Evolutionary conservation across 2,797 vertebrate genomes (phyloP).

Genomic region (Chrysocyon brachyurus): DNA sequence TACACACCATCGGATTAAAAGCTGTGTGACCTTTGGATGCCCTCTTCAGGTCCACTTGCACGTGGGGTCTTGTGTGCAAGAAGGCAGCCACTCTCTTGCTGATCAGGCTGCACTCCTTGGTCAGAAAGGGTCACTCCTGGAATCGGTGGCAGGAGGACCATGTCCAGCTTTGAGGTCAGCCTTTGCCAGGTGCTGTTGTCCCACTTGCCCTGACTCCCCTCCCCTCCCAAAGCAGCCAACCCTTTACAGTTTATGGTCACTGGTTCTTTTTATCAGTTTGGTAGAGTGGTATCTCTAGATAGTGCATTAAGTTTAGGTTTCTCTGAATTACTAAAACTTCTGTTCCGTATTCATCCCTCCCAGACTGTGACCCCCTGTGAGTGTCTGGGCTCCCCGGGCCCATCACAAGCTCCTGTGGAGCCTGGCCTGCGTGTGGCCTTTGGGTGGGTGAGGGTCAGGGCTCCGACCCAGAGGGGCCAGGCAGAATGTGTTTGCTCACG

Average conservation of each 20-base stretch:
- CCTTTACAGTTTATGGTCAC: background rate
- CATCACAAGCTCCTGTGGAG: background rate
- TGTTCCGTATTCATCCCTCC: background rate
- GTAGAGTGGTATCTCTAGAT: too few relatives aligned
- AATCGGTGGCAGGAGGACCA: background rate
- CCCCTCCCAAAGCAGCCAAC: accelerated
- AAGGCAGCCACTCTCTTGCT: too few relatives aligned
- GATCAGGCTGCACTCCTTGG: accelerated
- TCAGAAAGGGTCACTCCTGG: background rate
- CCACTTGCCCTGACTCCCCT: accelerated
- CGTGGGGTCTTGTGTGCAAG: accelerated
- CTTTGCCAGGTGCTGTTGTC: too few relatives aligned
- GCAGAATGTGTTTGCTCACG: background rate
- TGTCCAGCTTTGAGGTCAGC: accelerated
- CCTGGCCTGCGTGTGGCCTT: accelerated
- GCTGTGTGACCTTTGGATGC: accelerated
- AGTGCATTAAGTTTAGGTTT: too few relatives aligned
- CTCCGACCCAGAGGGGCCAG: too few relatives aligned
- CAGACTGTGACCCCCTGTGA: background rate
- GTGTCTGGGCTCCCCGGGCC: background rate
- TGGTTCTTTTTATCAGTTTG: background rate
- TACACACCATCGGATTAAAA: background rate
- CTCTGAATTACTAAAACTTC: background rate
- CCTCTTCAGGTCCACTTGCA: accelerated
- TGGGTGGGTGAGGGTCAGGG: accelerated